Evolutionary conservation across 2,797 vertebrate genomes (phyloP).

Genomic region (Myotis planiceps): DNA sequence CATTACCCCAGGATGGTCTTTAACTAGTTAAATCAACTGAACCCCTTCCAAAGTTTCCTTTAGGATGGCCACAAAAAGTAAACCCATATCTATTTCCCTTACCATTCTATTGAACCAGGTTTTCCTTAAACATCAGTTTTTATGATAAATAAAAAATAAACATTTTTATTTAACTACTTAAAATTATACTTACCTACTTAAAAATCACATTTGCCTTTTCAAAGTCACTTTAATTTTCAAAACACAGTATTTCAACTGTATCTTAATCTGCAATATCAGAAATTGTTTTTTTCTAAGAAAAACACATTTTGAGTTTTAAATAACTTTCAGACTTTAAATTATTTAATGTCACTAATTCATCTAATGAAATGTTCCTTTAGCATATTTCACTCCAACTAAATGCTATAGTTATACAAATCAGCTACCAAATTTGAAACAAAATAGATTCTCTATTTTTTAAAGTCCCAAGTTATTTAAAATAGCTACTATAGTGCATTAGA

Average conservation of each 20-base stretch:
- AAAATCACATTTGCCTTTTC: background rate
- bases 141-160: background rate
- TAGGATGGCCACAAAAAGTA: background rate
- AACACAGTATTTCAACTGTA: background rate
- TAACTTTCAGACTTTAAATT: background rate
- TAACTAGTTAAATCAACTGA: background rate
- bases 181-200: background rate
- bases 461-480: constrained; percentile 6
- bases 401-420: background rate
- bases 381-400: background rate
- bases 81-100: background rate
- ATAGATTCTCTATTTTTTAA: background rate
- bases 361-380: background rate
- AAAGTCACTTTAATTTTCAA: background rate
- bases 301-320: background rate
- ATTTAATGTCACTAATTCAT: background rate
- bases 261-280: background rate
- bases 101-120: background rate
- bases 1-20: background rate
- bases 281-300: background rate
- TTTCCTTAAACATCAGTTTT: background rate
- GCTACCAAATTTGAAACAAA: background rate
- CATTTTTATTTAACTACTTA: background rate
- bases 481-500: background rate
- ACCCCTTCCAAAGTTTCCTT: background rate